Percentiles rank a stretch among this genome's conserved stretches.
Evolutionary conservation across 2,888 invertebrate species (phyloP).

Genomic region (Rhorus exstirpatorius): DNA sequence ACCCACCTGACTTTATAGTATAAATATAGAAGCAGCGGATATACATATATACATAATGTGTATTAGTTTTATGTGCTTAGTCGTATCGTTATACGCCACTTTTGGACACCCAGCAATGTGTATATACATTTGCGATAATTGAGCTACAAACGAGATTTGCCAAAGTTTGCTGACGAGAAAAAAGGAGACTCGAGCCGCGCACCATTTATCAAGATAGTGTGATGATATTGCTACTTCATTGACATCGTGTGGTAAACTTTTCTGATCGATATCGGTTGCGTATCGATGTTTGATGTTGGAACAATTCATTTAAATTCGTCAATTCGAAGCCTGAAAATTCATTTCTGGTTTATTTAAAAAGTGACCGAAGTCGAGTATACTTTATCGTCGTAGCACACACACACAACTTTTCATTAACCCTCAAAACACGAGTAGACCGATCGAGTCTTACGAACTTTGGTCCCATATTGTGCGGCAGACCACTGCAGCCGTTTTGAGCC

Average conservation of each 20-base stretch:
- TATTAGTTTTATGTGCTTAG: constrained; percentile 72
- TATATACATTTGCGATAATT: constrained; percentile 66
- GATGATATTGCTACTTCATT: neutral
- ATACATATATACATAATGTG: constrained; percentile 49
- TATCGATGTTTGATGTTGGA: neutral
- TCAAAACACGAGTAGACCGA: neutral
- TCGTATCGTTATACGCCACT: constrained; percentile 76
- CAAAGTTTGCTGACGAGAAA: constrained; percentile 30
- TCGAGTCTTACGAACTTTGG: constrained; percentile 5
- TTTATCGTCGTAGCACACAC: neutral
- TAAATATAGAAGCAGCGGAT: constrained; percentile 66
- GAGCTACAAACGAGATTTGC: constrained; percentile 61
- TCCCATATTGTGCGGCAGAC: constrained; percentile 36
- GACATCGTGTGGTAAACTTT: neutral
- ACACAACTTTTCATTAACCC: neutral
- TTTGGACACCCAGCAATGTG: constrained; percentile 57
- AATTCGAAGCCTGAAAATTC: neutral
- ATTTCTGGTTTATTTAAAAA: neutral
- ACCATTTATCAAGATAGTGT: neutral
- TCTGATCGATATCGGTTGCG: no score
- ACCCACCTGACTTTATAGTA: constrained; percentile 71
- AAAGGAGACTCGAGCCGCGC: neutral
- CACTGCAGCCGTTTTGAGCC: constrained; percentile 8
- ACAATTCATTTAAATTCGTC: neutral
- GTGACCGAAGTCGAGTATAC: neutral